These are phyloP conservation scores for Drosophila mimica DNA, from an alignment of 2,888 invertebrate genomes.

Conservation along the genomic window DNA sequence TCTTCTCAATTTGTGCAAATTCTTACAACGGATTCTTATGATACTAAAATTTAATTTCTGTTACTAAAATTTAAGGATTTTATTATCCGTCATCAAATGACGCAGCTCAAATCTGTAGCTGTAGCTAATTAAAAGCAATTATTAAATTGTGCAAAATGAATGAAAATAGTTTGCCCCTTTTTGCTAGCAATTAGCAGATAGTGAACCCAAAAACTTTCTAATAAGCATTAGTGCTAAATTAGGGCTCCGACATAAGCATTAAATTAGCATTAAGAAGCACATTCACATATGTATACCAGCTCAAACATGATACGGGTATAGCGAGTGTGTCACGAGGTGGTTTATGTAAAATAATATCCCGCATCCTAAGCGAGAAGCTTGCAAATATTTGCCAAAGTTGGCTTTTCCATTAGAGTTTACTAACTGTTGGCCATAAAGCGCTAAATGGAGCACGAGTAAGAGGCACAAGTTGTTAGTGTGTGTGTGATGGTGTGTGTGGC, in stretches of 20 bases:
- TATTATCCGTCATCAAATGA: constrained; percentile 4
- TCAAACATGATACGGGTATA: constrained; percentile 23
- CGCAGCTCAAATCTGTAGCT: not conserved
- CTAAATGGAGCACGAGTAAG: constrained; percentile 9
- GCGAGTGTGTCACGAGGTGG: not conserved
- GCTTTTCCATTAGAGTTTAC: constrained; percentile 48
- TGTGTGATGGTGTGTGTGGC: not conserved
- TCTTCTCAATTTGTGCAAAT: not conserved
- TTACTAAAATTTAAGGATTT: not conserved
- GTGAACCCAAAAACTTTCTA: constrained; percentile 56
- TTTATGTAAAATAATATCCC: constrained; percentile 51
- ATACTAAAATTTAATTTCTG: not conserved
- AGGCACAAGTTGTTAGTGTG: constrained; percentile 2
- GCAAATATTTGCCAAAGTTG: constrained; percentile 68
- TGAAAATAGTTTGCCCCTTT: constrained; percentile 13
- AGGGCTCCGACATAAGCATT: constrained; percentile 20
- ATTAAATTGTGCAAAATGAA: constrained; percentile 11
- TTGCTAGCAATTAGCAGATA: constrained; percentile 39
- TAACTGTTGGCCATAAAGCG: constrained; percentile 28
- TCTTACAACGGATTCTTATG: not conserved
- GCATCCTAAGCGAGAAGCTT: constrained; percentile 39
- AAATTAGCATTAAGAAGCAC: constrained; percentile 46
- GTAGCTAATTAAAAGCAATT: not conserved
- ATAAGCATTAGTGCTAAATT: constrained; percentile 62
- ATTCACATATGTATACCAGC: constrained; percentile 4